Evolutionary conservation across 2,113 vertebrate genomes (phyloP), one percentile per base, ranked within the genome.

Genomic region (Malaclemys terrapin): DNA sequence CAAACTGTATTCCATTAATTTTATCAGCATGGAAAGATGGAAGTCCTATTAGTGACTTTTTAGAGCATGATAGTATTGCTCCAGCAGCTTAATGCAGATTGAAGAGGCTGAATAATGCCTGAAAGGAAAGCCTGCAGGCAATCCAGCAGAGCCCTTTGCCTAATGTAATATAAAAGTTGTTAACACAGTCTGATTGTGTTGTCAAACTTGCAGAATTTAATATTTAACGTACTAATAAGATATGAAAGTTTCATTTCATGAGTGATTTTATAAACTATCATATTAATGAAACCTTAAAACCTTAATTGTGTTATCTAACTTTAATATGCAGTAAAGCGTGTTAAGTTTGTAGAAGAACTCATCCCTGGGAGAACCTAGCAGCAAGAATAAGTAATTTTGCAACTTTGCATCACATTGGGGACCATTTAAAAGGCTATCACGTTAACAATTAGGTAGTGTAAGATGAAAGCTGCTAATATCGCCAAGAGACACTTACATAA

Each of bases 401-500:
- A 90, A 50, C 85, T 93, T 88, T 93, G 19, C 56, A 79, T 59
- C 35, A 91, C 94, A 91, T 42, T 56, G 38, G 82, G 86, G 86
- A 89, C 89, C 59, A 89, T 76, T 94, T 94, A 91, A 93, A 80
- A 52, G 19, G 31, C 65, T 88, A 85, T 96, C 94, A 87, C 52
- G 79, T 54, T 87, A 80, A 69, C 93, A 87, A 87, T 6, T 93
- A 38, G 82, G 54, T 84, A 52, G 56, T 84, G 27, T 25, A 91
- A 85, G 75, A 95, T 56, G 69, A 91, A 93, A 95, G 87, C 35
- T 89, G 62, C 42, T 91, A 92, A n/a, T 47, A 84, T 82, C 78
- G 95, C 56, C 84, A 90, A 91, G 69, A 84, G 84, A 96, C 53
- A 27, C 57, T 42, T 89, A 88, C 83, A 1, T 79, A 89, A 93